phyloP scores from a whole-genome alignment of 2,888 invertebrate species.

The Aporophyla nigra region DNA sequence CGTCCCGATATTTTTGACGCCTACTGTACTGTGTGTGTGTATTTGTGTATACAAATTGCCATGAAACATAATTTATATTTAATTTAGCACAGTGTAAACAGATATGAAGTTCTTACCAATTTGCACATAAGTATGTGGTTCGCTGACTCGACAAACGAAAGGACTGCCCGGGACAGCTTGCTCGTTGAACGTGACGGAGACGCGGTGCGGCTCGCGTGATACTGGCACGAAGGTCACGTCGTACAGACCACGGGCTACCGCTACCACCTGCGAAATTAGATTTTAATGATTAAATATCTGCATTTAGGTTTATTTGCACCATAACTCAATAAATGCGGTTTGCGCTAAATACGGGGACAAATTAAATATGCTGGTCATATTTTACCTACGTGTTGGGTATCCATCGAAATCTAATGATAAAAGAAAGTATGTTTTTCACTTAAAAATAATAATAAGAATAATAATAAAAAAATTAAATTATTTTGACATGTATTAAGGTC shows the following conservation, averaged over 20 bases:
- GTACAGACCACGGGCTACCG: constrained; percentile 97
- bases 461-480: no score
- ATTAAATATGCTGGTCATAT: no score
- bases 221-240: constrained; percentile 98
- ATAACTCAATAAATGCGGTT: no score
- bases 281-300: no score
- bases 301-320: neutral
- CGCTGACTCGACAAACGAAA: constrained; percentile 95
- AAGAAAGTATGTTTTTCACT: no score
- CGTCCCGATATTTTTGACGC: no score
- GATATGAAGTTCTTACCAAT: constrained; percentile 86
- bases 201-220: constrained; percentile 96
- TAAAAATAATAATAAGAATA: no score
- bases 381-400: no score
- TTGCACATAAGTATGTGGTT: constrained; percentile 94
- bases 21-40: neutral
- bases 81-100: neutral
- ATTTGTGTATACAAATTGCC: neutral
- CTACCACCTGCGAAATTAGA: constrained; percentile 92
- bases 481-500: no score
- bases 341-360: no score
- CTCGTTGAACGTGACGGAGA: constrained; percentile 98
- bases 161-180: constrained; percentile 97
- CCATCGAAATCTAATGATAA: no score
- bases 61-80: neutral